These are phyloP conservation scores for Eupithecia inturbata DNA, from an alignment of 2,888 invertebrate species.

Conservation along the genomic window DNA sequence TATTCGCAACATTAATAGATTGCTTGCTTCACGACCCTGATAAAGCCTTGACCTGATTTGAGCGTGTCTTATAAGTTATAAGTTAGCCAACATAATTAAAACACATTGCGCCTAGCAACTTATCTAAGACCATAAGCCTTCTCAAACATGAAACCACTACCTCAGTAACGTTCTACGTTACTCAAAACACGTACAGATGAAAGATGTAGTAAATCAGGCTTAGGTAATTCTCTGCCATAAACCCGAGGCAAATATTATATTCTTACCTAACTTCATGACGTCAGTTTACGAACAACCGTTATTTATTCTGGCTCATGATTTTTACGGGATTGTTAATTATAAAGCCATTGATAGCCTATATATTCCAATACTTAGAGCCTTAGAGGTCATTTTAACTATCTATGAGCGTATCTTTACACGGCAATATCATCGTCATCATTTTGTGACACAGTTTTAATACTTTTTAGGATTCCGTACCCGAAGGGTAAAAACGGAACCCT, in stretches of 20 bases:
- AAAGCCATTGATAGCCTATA: neutral
- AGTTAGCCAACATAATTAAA: neutral
- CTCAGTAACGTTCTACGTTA: constrained; percentile 13
- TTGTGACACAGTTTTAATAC: too few relatives aligned
- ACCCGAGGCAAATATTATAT: neutral
- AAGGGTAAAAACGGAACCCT: too few relatives aligned
- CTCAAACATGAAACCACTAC: constrained; percentile 22
- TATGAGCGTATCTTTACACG: too few relatives aligned
- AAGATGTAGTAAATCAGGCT: constrained; percentile 8
- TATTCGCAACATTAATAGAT: neutral
- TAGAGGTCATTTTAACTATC: too few relatives aligned
- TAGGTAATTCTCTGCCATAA: neutral
- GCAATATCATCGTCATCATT: too few relatives aligned
- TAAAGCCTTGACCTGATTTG: neutral
- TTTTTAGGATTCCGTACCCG: too few relatives aligned
- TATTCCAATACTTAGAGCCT: neutral
- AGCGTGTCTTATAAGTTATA: neutral
- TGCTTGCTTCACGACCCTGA: neutral
- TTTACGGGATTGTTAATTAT: neutral
- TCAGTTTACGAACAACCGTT: neutral
- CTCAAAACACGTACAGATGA: constrained; percentile 21
- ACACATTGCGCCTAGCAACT: neutral
- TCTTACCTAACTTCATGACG: constrained; percentile 1
- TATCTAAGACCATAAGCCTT: neutral
- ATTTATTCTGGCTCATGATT: neutral